phyloP scores from a whole-genome alignment of 2,113 vertebrate genomes.

The Ellobius talpinus region DNA sequence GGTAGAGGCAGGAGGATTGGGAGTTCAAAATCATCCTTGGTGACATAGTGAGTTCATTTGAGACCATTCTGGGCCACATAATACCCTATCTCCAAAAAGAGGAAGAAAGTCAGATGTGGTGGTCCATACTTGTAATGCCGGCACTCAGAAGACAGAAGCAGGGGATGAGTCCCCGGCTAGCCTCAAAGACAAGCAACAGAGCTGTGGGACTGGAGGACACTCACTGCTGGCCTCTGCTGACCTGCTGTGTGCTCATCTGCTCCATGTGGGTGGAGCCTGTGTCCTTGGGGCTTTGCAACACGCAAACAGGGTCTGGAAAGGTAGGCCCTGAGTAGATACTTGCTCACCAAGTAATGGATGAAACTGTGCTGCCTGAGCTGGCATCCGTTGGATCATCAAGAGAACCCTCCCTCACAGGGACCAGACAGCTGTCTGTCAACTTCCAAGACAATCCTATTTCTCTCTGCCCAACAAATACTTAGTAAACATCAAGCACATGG shows the following conservation, averaged over 20 bases:
- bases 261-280: neutral
- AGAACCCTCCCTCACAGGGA: neutral
- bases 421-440: neutral
- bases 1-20: neutral
- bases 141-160: neutral
- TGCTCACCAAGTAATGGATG: neutral
- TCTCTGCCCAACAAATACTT: neutral
- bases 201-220: neutral
- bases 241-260: neutral
- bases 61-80: neutral
- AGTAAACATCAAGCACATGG: neutral
- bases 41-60: too few species aligned
- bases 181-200: neutral
- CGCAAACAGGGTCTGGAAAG: too few species aligned
- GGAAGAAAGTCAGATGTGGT: neutral
- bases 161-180: neutral
- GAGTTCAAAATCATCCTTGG: neutral
- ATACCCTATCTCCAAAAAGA: neutral
- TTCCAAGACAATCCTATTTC: neutral
- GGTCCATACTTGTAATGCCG: neutral
- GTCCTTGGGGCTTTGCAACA: neutral
- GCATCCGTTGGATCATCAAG: neutral
- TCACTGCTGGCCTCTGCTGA: neutral
- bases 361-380: neutral
- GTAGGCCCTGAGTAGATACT: neutral